Conservation (phyloP, 2,113 vertebrate genomes). For the Mesitornis unicolor region DNA sequence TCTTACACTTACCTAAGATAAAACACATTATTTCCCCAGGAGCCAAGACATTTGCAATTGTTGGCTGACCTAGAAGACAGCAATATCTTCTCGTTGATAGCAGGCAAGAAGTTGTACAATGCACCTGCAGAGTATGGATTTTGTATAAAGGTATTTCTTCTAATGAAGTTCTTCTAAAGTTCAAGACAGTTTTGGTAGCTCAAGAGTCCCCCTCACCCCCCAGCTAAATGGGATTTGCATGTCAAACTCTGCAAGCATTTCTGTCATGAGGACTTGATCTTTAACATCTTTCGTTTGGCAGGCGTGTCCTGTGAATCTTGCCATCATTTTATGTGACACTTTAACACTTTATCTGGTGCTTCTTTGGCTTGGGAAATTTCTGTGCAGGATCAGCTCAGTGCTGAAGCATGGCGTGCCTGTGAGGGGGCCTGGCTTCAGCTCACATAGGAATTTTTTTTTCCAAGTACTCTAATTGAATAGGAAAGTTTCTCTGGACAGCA, state of each 20-base stretch:
- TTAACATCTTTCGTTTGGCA: slow-evolving; percentile 39
- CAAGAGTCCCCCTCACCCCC: background rate
- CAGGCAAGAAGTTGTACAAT: slow-evolving; percentile 88
- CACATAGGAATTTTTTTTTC: background rate
- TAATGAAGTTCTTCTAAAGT: background rate
- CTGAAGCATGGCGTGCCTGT: background rate
- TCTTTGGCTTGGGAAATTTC: slow-evolving; percentile 14
- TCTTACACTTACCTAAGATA: background rate
- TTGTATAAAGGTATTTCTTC: slow-evolving; percentile 89
- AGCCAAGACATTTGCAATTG: slow-evolving; percentile 94
- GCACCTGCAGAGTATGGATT: slow-evolving; percentile 91
- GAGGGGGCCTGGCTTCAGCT: slow-evolving; percentile 9
- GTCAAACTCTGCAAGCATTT: background rate
- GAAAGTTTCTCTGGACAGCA: background rate
- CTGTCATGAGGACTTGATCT: slow-evolving; percentile 29
- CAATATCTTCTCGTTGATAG: slow-evolving; percentile 87
- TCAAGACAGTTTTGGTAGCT: background rate
- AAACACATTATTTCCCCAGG: slow-evolving; percentile 69
- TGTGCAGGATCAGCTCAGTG: slow-evolving; percentile 2
- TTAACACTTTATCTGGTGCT: slow-evolving; percentile 50
- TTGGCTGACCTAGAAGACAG: slow-evolving; percentile 93
- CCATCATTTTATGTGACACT: slow-evolving; percentile 7
- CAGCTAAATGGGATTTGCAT: background rate
- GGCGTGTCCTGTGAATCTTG: slow-evolving; percentile 37
- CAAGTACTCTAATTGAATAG: background rate